These are phyloP conservation scores for Parus major DNA, from an alignment of 2,113 vertebrate species.

Conservation along the genomic window DNA sequence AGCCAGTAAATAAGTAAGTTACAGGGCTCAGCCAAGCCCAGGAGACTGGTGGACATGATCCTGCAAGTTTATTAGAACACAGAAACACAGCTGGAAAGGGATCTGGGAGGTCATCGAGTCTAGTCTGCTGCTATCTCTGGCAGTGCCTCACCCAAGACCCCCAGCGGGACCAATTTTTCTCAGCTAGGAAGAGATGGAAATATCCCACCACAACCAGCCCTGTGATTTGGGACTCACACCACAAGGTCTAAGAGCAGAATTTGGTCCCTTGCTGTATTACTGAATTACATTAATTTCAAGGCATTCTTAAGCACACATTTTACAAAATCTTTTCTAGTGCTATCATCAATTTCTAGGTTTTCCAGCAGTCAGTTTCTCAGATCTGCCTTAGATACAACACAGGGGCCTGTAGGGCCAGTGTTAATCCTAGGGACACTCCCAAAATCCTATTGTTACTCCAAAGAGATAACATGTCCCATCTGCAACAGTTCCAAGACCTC, in stretches of 20 bases:
- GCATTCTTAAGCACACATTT: not conserved
- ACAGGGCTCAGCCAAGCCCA: not conserved
- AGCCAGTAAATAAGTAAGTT: slow-evolving; percentile 44
- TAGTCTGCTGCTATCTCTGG: not conserved
- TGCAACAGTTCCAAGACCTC: not conserved
- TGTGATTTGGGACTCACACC: not conserved
- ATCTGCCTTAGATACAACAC: not conserved
- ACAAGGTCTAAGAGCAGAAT: not conserved
- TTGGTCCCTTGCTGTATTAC: not conserved
- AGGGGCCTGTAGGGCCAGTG: not conserved
- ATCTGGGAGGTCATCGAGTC: not conserved
- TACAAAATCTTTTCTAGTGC: not conserved
- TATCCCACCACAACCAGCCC: not conserved
- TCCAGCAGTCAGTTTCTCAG: not conserved
- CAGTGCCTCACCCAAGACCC: not conserved
- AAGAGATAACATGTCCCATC: rapidly evolving
- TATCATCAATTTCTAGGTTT: not conserved
- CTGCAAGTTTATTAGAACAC: slow-evolving; percentile 39
- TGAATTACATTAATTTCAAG: not conserved
- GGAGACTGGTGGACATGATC: slow-evolving; percentile 39
- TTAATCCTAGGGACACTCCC: not conserved
- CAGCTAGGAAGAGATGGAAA: not conserved
- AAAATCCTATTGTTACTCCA: not conserved
- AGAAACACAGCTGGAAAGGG: slow-evolving; percentile 31
- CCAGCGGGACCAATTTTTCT: not conserved